Evolutionary conservation across 2,888 invertebrate species (phyloP).

Genomic region (Molanna angustata): DNA sequence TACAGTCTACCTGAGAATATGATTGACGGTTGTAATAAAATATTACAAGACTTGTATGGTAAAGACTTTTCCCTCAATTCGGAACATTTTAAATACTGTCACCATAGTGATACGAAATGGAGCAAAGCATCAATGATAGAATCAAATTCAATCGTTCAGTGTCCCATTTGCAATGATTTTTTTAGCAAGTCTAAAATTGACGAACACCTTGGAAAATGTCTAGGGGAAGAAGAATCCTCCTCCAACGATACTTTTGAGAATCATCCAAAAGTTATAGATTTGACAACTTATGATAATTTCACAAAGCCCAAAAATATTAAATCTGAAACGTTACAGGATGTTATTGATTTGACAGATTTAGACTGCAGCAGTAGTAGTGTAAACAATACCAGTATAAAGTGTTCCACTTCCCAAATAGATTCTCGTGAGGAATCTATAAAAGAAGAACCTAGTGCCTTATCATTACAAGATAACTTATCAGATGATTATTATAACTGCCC

Average conservation of each 20-base stretch:
- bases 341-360: conserved; percentile 18
- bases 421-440: conserved; percentile 5
- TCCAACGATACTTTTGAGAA: conserved; percentile 6
- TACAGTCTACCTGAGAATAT: conserved; percentile 13
- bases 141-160: conserved; percentile 36
- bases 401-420: too few species aligned
- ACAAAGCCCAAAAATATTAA: not conserved
- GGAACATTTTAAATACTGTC: conserved; percentile 14
- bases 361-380: not conserved
- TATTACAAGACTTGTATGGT: conserved; percentile 49
- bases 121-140: conserved; percentile 4
- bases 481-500: conserved; percentile 41
- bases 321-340: too few species aligned
- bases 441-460: not conserved
- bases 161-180: conserved; percentile 50
- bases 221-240: conserved; percentile 32
- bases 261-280: not conserved
- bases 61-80: conserved; percentile 39
- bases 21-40: conserved; percentile 24
- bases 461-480: not conserved
- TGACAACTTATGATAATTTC: not conserved
- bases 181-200: conserved; percentile 44
- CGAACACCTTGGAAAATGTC: conserved; percentile 49
- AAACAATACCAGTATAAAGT: too few species aligned
- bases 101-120: conserved; percentile 1